These are phyloP conservation scores for Pachyuromys duprasi DNA, from an alignment of 2,797 vertebrate species.

Conservation along the genomic window DNA sequence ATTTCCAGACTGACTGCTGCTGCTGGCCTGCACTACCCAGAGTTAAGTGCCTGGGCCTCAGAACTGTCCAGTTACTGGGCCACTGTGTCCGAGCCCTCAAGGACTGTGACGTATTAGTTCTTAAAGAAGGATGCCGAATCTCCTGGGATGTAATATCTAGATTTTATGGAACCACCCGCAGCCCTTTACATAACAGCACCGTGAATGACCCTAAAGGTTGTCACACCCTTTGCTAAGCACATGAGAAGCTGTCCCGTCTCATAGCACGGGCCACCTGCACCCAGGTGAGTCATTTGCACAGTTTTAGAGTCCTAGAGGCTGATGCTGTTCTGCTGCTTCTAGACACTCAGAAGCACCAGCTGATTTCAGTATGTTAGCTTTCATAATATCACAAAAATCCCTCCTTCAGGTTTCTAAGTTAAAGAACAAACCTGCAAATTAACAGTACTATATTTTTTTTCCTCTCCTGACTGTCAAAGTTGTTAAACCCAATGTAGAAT, in stretches of 20 bases:
- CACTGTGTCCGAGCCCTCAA: background rate
- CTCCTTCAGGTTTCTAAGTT: background rate
- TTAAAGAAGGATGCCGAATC: fast-evolving
- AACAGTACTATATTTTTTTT: background rate
- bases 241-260: background rate
- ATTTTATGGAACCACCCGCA: fast-evolving
- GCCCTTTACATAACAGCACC: fast-evolving
- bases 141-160: background rate
- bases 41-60: fast-evolving
- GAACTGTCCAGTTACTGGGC: background rate
- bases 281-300: fast-evolving
- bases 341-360: no score
- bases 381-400: background rate
- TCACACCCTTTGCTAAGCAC: background rate
- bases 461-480: background rate
- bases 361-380: background rate
- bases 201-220: background rate
- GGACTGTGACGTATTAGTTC: fast-evolving
- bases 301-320: background rate
- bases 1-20: fast-evolving
- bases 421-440: background rate
- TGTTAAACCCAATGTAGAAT: background rate
- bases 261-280: fast-evolving
- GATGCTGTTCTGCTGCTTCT: background rate
- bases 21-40: no score